Evolutionary conservation across 2,797 vertebrate genomes (phyloP).

Genomic region (Arnoldichthys spilopterus): DNA sequence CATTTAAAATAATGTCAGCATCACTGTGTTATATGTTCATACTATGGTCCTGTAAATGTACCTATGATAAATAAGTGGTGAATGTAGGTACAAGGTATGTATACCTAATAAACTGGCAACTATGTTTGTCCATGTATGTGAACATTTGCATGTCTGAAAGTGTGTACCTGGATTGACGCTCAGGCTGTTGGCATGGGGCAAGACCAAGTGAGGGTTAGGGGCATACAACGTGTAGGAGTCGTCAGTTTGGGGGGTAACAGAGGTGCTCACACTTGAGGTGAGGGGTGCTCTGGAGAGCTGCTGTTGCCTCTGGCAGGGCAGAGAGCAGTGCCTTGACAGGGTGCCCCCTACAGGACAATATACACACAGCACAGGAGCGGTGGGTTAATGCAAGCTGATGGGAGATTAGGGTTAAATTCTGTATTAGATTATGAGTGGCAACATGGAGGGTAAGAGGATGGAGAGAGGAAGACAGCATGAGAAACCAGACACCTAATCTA

Average conservation of each 20-base stretch:
- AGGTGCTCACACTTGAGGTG: conserved; percentile 62
- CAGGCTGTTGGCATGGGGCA: conserved; percentile 67
- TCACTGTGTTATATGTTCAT: no score
- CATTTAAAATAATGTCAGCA: no score
- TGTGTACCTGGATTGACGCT: conserved; percentile 67
- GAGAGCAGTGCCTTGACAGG: conserved; percentile 81
- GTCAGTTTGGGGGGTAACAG: conserved; percentile 68
- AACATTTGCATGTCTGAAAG: conserved; percentile 1
- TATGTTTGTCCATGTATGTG: no score
- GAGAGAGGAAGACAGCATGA: not conserved
- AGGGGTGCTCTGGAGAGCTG: conserved; percentile 81
- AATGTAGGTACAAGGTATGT: not conserved
- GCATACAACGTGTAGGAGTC: conserved; percentile 75
- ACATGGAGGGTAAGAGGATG: not conserved
- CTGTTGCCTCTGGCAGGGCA: conserved; percentile 82
- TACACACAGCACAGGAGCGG: conserved; percentile 43
- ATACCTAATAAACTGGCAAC: not conserved
- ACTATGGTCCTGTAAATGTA: no score
- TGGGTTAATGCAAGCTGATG: conserved; percentile 45
- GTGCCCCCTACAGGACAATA: conserved; percentile 81
- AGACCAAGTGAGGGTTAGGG: conserved; percentile 67
- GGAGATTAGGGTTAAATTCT: conserved; percentile 30
- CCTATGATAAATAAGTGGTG: not conserved
- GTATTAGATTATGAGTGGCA: not conserved
- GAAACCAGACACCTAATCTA: not conserved